These are phyloP conservation scores for Trachops cirrhosus DNA, from an alignment of 2,797 vertebrate species.

Conservation along the genomic window DNA sequence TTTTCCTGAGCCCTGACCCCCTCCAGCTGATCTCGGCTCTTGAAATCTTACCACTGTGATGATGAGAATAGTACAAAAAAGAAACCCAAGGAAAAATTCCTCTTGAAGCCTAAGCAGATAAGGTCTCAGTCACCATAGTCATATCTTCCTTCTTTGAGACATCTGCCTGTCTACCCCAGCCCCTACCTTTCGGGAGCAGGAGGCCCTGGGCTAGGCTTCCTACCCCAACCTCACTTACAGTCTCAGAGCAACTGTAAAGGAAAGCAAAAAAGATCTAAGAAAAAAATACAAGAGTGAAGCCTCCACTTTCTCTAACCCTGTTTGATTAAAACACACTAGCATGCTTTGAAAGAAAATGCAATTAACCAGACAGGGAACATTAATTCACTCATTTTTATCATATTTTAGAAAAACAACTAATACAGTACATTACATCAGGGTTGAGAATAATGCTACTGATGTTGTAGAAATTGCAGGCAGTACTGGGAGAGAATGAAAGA, in stretches of 20 bases:
- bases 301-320: background rate
- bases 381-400: background rate
- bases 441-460: background rate
- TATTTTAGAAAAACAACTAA: background rate
- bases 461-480: background rate
- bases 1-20: background rate
- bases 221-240: background rate
- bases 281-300: background rate
- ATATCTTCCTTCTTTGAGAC: background rate
- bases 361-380: background rate
- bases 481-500: background rate
- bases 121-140: background rate
- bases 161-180: background rate
- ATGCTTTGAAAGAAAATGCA: background rate
- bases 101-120: background rate
- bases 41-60: background rate
- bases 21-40: background rate
- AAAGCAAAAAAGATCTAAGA: background rate
- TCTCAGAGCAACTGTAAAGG: background rate
- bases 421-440: background rate
- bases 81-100: background rate
- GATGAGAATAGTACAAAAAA: background rate
- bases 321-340: background rate
- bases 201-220: background rate
- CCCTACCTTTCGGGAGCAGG: background rate